Percentiles rank a stretch among this genome's conserved stretches.
These are phyloP conservation scores for Drepana arcuata DNA, from an alignment of 1,140 invertebrate species.

Conservation along the genomic window DNA sequence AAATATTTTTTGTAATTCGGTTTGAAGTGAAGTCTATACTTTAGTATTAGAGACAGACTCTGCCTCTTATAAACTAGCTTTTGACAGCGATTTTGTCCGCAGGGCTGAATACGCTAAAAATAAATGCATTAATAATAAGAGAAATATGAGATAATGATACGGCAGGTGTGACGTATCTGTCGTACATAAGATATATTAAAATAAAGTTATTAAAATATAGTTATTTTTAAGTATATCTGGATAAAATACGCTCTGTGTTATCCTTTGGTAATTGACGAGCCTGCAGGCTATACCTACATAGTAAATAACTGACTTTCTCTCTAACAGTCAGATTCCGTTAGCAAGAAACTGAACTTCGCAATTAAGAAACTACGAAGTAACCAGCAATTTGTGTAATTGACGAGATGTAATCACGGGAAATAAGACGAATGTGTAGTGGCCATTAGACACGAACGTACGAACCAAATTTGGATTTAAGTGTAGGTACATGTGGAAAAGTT, in stretches of 20 bases:
- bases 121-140: too few relatives aligned
- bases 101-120: too few relatives aligned
- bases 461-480: too few relatives aligned
- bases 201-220: not conserved
- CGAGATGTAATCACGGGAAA: conserved; percentile 16
- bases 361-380: conserved; percentile 14
- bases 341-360: conserved; percentile 16
- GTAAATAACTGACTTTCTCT: not conserved
- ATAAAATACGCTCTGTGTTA: too few relatives aligned
- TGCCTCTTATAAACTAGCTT: too few relatives aligned
- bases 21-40: too few relatives aligned
- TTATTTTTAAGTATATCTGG: not conserved
- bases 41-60: too few relatives aligned
- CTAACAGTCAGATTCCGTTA: conserved; percentile 10
- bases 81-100: too few relatives aligned
- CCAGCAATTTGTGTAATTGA: conserved; percentile 14
- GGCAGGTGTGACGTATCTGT: not conserved
- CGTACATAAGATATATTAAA: not conserved
- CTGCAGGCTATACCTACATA: not conserved
- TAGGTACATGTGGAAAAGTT: not conserved
- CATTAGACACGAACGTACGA: conserved; percentile 10
- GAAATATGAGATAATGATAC: not conserved
- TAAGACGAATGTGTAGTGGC: conserved; percentile 5
- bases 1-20: too few relatives aligned
- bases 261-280: too few relatives aligned